These are phyloP conservation scores for Aegithalos caudatus DNA, from an alignment of 2,113 vertebrate species.

Conservation along the genomic window DNA sequence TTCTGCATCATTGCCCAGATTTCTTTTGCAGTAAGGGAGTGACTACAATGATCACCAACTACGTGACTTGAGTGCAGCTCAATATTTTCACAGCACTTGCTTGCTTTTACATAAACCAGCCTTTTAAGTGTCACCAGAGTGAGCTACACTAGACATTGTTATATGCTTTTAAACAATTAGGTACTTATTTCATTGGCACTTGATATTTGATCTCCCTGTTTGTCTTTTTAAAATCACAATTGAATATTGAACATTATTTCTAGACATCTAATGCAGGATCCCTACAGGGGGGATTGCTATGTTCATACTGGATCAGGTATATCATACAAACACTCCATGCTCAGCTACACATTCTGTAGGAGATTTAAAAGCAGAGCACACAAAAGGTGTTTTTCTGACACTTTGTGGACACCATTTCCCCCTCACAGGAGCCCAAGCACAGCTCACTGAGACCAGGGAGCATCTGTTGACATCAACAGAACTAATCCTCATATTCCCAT, in stretches of 20 bases:
- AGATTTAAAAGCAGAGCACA: neutral
- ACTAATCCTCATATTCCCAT: neutral
- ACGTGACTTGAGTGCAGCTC: neutral
- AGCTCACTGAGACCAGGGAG: neutral
- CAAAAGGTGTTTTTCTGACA: neutral
- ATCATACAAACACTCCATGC: neutral
- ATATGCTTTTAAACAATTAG: neutral
- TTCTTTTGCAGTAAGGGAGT: neutral
- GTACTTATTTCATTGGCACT: neutral
- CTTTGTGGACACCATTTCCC: neutral
- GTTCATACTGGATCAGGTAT: neutral
- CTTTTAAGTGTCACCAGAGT: neutral
- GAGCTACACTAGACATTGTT: neutral
- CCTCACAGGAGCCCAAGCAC: neutral
- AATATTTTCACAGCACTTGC: neutral
- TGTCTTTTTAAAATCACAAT: neutral
- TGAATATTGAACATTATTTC: neutral
- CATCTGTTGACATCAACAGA: neutral
- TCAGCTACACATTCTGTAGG: neutral
- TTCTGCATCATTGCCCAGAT: neutral
- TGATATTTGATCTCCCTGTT: neutral
- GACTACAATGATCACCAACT: neutral
- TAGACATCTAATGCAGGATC: neutral
- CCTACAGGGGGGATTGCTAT: neutral
- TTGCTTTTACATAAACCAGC: neutral